phyloP scores from a whole-genome alignment of 2,888 invertebrate genomes.

The Arenicola marina region DNA sequence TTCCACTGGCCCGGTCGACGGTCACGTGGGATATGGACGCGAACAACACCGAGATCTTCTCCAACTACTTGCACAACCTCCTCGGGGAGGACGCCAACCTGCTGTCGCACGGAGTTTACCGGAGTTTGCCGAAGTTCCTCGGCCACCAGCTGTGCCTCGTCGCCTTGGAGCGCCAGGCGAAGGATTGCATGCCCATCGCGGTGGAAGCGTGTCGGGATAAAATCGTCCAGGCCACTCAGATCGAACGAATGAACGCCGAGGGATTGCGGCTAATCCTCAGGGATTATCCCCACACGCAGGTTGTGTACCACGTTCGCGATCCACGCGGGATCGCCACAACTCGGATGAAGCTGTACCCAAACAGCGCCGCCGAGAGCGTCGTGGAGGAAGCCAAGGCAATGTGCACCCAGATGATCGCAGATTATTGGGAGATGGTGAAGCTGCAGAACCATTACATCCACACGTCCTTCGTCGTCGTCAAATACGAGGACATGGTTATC shows the following conservation, averaged over 20 bases:
- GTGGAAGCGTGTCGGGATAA: neutral
- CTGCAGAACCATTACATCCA: neutral
- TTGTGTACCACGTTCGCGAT: conserved; percentile 4
- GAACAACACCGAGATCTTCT: neutral
- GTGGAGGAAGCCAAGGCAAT: neutral
- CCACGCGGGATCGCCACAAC: neutral
- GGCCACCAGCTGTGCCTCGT: neutral
- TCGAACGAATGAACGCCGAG: neutral
- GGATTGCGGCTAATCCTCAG: neutral
- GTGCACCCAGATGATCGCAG: neutral
- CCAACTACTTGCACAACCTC: neutral
- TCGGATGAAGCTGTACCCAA: neutral
- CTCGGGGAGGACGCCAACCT: neutral
- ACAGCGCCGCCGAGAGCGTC: neutral
- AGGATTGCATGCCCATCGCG: neutral
- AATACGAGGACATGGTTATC: conserved; percentile 2
- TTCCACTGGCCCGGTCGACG: too few species aligned
- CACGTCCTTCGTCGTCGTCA: neutral
- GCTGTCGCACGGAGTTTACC: neutral
- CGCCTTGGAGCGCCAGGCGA: neutral
- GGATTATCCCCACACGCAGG: neutral
- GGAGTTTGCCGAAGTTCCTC: neutral
- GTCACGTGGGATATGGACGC: neutral
- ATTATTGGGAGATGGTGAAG: conserved; percentile 5
- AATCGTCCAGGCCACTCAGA: neutral